phyloP scores from a whole-genome alignment of 2,113 vertebrate species.

The Carassius auratus region DNA sequence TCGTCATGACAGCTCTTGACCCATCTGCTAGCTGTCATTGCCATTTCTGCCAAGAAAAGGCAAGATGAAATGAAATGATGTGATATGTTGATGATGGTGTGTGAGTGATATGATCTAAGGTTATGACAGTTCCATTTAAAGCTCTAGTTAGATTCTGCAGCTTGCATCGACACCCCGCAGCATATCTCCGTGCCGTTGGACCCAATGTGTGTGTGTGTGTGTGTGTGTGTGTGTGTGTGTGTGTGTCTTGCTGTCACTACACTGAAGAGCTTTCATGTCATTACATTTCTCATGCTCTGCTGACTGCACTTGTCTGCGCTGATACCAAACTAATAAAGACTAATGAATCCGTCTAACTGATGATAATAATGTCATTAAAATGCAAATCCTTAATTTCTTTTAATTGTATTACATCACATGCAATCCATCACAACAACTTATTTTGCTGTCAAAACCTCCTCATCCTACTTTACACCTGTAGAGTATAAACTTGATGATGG shows the following conservation, averaged over 20 bases:
- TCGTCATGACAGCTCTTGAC: slow-evolving; percentile 45
- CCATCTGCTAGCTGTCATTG: slow-evolving; percentile 40
- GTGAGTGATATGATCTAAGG: slow-evolving; percentile 33
- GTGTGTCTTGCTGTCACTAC: not conserved
- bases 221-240: slow-evolving; percentile 37
- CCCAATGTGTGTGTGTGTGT: not conserved
- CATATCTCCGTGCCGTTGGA: slow-evolving; percentile 3
- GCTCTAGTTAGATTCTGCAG: slow-evolving; percentile 17
- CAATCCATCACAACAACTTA: slow-evolving; percentile 83
- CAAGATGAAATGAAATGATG: slow-evolving; percentile 33
- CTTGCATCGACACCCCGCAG: slow-evolving; percentile 9
- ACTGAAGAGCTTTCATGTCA: slow-evolving; percentile 57
- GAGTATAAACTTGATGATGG: slow-evolving; percentile 16
- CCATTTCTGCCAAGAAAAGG: slow-evolving; percentile 40
- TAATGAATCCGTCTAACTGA: slow-evolving; percentile 93
- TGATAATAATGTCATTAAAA: slow-evolving; percentile 96
- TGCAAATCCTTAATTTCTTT: slow-evolving; percentile 93
- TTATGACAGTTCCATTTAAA: slow-evolving; percentile 49
- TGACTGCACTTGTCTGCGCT: slow-evolving; percentile 76
- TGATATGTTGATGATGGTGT: slow-evolving; percentile 18
- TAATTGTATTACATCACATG: slow-evolving; percentile 91
- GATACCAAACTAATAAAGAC: slow-evolving; percentile 90
- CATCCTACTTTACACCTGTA: slow-evolving; percentile 30
- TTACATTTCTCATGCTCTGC: slow-evolving; percentile 73
- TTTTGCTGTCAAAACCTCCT: slow-evolving; percentile 63